Evolutionary conservation across 2,797 vertebrate species (phyloP).

Genomic region (Poeciliopsis gracilis): DNA sequence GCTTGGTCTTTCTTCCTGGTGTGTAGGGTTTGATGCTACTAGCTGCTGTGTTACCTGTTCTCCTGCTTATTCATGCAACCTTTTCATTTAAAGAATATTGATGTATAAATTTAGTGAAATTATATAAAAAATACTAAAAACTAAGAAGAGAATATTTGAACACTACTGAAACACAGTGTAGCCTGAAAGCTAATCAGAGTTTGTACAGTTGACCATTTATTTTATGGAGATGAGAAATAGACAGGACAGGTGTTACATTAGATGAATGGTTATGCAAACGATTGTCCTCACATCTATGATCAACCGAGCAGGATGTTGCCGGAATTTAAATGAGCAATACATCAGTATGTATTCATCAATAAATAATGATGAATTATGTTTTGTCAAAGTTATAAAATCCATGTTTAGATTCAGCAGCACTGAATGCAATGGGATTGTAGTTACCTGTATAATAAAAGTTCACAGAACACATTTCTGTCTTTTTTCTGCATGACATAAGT

Average conservation of each 20-base stretch:
- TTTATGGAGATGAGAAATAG: neutral
- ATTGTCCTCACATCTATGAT: neutral
- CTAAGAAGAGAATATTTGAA: neutral
- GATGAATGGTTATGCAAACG: neutral
- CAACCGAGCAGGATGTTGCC: neutral
- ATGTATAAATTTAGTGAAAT: neutral
- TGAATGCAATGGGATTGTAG: slow-evolving; percentile 33
- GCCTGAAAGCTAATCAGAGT: neutral
- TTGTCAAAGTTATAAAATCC: slow-evolving; percentile 1
- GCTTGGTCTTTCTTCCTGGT: slow-evolving; percentile 5
- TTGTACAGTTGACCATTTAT: neutral
- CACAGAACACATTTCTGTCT: slow-evolving; percentile 35
- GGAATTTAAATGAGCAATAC: neutral
- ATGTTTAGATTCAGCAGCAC: slow-evolving; percentile 12
- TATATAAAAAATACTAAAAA: neutral
- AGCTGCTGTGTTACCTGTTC: neutral
- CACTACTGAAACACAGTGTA: neutral
- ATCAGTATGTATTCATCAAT: too few species aligned
- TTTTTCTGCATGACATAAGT: slow-evolving; percentile 24
- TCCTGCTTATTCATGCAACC: neutral
- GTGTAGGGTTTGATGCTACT: neutral
- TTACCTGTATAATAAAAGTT: neutral
- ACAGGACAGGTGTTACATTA: neutral
- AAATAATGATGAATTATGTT: neutral
- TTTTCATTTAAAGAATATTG: neutral